These are phyloP conservation scores for Stenodema calcarata DNA, from an alignment of 2,888 invertebrate genomes.

Conservation along the genomic window DNA sequence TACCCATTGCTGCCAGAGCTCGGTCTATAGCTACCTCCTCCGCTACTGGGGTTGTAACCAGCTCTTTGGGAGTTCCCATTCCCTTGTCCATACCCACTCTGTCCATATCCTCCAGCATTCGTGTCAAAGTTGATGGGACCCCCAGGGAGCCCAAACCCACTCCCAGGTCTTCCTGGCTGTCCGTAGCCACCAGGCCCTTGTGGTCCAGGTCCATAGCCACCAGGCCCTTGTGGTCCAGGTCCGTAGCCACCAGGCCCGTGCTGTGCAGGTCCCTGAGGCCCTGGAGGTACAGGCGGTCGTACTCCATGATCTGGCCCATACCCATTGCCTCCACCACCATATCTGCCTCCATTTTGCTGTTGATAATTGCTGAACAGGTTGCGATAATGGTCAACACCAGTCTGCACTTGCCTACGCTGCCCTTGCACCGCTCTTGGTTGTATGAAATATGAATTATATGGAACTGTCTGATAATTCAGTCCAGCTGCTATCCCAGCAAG, in stretches of 20 bases:
- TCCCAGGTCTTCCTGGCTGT: neutral
- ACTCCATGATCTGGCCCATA: slow-evolving; percentile 4
- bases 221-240: neutral
- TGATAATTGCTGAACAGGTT: slow-evolving; percentile 5
- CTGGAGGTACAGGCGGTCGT: neutral
- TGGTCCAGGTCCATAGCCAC: neutral
- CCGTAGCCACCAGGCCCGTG: neutral
- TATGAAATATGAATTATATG: slow-evolving; percentile 33
- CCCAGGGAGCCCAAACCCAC: neutral
- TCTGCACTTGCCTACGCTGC: slow-evolving; percentile 22
- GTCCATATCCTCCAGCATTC: neutral
- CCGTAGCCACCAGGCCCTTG: neutral
- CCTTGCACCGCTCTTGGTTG: slow-evolving; percentile 16
- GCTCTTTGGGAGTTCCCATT: neutral
- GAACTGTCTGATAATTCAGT: slow-evolving; percentile 62
- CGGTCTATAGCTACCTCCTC: neutral
- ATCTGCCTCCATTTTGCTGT: neutral
- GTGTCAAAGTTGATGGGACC: neutral
- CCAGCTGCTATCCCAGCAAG: slow-evolving; percentile 80
- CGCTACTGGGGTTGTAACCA: neutral
- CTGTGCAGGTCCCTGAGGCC: neutral
- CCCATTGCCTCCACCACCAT: neutral
- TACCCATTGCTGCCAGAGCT: slow-evolving; percentile 29
- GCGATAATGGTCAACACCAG: slow-evolving; percentile 15
- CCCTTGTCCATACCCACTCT: neutral